Evolutionary conservation across 2,888 invertebrate species (phyloP).

Genomic region (Microchrysa polita): DNA sequence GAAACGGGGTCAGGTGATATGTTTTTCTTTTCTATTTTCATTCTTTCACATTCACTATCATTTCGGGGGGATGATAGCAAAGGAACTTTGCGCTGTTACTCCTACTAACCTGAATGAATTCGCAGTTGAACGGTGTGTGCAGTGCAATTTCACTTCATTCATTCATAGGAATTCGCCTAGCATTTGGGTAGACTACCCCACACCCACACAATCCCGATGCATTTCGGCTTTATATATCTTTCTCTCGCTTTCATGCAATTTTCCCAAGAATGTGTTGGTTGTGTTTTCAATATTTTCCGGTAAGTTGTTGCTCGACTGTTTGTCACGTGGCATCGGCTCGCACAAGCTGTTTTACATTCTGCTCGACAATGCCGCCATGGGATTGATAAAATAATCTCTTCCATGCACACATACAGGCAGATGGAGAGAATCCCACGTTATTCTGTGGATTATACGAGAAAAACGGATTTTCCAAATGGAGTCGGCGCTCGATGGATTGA

Average conservation of each 20-base stretch:
- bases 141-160: neutral
- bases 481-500: neutral
- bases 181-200: neutral
- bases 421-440: neutral
- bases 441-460: conserved; percentile 8
- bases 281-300: neutral
- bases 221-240: no score
- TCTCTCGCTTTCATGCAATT: conserved; percentile 4
- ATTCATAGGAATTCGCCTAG: neutral
- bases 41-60: no score
- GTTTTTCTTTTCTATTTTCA: no score
- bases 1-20: no score
- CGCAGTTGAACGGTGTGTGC: neutral
- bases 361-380: neutral
- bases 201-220: neutral
- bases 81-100: neutral
- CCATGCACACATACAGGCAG: neutral
- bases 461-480: neutral
- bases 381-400: no score
- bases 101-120: neutral
- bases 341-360: neutral
- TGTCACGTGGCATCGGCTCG: conserved; percentile 36
- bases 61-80: no score
- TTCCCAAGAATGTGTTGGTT: neutral
- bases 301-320: conserved; percentile 25